phyloP scores from a whole-genome alignment of 2,113 vertebrate genomes.

The Thalassoma bifasciatum region DNA sequence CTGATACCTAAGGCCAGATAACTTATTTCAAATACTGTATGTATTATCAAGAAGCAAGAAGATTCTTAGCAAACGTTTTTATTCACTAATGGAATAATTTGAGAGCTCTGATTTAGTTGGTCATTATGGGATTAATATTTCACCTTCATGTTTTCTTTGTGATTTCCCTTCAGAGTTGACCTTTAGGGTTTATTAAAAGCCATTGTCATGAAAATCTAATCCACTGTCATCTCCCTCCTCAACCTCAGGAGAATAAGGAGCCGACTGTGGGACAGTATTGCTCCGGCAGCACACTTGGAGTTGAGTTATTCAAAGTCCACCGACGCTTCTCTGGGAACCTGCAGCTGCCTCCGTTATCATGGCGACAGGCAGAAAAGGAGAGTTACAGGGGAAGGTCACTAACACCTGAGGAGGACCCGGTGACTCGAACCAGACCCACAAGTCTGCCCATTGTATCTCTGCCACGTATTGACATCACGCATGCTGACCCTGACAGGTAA shows the following conservation, averaged over 20 bases:
- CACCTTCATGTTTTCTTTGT: no score
- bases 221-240: not conserved
- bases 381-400: conserved; percentile 65
- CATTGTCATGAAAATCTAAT: not conserved
- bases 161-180: no score
- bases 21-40: no score
- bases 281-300: conserved; percentile 84
- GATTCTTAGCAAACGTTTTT: no score
- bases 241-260: conserved; percentile 86
- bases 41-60: no score
- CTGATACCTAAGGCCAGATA: no score
- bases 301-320: conserved; percentile 90
- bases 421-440: conserved; percentile 88
- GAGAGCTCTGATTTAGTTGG: no score
- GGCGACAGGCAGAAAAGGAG: conserved; percentile 87
- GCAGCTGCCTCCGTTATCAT: conserved; percentile 91
- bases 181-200: not conserved
- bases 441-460: conserved; percentile 86
- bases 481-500: conserved; percentile 90
- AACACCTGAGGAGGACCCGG: conserved; percentile 86
- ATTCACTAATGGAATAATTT: no score
- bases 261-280: conserved; percentile 75
- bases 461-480: conserved; percentile 94
- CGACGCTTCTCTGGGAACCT: conserved; percentile 92
- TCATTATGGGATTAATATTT: no score